Percentiles rank a stretch among this genome's conserved stretches.
These are phyloP conservation scores for Picathartes gymnocephalus DNA, from an alignment of 2,113 vertebrate species.

Conservation along the genomic window DNA sequence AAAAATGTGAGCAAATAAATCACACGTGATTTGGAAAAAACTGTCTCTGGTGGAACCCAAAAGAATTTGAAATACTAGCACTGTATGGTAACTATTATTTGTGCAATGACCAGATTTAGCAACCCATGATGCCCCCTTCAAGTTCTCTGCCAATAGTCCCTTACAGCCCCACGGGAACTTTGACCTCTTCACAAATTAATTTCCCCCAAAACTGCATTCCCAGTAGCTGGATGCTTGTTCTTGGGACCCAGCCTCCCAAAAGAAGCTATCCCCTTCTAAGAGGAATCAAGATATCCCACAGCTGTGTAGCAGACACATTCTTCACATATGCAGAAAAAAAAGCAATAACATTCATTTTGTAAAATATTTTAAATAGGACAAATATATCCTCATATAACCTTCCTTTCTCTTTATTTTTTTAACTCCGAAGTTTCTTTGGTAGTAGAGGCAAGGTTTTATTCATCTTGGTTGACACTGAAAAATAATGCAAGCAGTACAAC, in stretches of 20 bases:
- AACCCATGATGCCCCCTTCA: not conserved
- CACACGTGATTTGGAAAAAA: not conserved
- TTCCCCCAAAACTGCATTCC: not conserved
- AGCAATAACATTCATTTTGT: not conserved
- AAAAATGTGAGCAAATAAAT: not conserved
- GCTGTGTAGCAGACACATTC: not conserved
- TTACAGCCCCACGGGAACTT: not conserved
- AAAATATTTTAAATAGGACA: not conserved
- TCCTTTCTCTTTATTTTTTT: not conserved
- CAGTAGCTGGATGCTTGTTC: not conserved
- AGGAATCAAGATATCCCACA: not conserved
- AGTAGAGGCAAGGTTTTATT: not conserved
- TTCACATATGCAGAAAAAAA: not conserved
- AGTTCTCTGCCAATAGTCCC: not conserved
- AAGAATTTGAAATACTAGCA: not conserved
- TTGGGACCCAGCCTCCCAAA: not conserved
- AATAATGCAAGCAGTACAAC: not conserved
- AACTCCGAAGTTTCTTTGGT: not conserved
- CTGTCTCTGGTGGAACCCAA: not conserved
- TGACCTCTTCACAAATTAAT: not conserved
- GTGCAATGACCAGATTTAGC: not conserved
- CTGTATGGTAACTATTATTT: not conserved
- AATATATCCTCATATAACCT: not conserved
- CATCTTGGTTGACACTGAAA: not conserved
- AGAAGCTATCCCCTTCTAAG: not conserved